Evolutionary conservation across 2,888 invertebrate species (phyloP).

Genomic region (Scaptomyza polygonia): DNA sequence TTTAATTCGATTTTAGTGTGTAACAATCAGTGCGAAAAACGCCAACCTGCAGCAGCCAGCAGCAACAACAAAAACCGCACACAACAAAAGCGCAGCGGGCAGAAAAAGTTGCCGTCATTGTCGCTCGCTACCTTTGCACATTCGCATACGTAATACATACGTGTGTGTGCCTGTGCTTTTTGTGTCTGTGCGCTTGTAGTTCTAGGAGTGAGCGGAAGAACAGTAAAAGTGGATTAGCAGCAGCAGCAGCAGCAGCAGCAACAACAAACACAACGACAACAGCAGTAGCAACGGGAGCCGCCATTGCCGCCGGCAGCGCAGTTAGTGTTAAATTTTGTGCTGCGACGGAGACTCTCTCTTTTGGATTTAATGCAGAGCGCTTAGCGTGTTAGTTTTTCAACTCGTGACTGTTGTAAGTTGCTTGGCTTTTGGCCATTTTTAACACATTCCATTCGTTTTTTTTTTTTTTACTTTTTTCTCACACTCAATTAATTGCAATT

Average conservation of each 20-base stretch:
- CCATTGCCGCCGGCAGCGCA: slow-evolving; percentile 50
- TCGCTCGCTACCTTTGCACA: slow-evolving; percentile 42
- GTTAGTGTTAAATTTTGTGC: slow-evolving; percentile 29
- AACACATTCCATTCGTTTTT: slow-evolving; percentile 5
- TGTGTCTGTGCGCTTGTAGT: slow-evolving; percentile 13
- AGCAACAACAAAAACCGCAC: slow-evolving; percentile 32
- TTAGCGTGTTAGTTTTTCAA: slow-evolving; percentile 61
- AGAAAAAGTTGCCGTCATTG: slow-evolving; percentile 45
- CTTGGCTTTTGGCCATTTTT: slow-evolving; percentile 43
- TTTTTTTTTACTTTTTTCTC: slow-evolving; percentile 13
- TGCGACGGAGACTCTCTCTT: slow-evolving; percentile 27
- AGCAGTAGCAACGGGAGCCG: slow-evolving; percentile 14
- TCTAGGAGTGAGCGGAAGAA: slow-evolving; percentile 42
- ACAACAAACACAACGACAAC: neutral
- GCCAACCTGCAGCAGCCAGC: slow-evolving; percentile 33
- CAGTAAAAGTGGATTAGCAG: slow-evolving; percentile 66
- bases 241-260: slow-evolving; percentile 23
- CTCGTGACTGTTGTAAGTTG: slow-evolving; percentile 66
- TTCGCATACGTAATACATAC: slow-evolving; percentile 12
- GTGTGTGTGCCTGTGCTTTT: slow-evolving; percentile 13
- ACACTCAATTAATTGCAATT: slow-evolving; percentile 54
- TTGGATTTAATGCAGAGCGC: slow-evolving; percentile 58
- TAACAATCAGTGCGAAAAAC: slow-evolving; percentile 74
- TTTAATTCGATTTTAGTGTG: slow-evolving; percentile 79
- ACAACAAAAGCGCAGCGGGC: slow-evolving; percentile 48